Conservation (phyloP, 2,797 vertebrate species). For the Xiphophorus birchmanni region DNA sequence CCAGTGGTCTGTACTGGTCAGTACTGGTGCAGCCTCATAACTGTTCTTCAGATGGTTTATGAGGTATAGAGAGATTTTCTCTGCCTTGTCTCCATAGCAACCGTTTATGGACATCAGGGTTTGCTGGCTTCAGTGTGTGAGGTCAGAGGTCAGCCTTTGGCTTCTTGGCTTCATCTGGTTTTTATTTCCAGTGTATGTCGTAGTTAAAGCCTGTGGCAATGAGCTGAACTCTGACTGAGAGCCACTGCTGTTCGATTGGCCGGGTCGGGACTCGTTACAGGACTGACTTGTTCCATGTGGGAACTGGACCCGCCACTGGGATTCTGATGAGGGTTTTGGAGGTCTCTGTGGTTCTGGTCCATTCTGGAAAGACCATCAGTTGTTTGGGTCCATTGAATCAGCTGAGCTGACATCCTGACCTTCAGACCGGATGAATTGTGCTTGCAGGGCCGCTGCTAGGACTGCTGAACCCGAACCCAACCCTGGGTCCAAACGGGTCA, state of each 20-base stretch:
- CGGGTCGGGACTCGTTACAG: neutral
- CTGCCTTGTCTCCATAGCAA: neutral
- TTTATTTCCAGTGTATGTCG: neutral
- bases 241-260: neutral
- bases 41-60: too few relatives aligned
- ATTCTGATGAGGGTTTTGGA: neutral
- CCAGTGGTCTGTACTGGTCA: too few relatives aligned
- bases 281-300: neutral
- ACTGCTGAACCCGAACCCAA: slow-evolving; percentile 30
- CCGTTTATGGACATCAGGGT: neutral
- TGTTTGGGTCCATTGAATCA: neutral
- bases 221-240: neutral
- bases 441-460: slow-evolving; percentile 58
- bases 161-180: neutral
- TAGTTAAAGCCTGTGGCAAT: neutral
- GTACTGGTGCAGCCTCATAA: too few relatives aligned
- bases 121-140: neutral
- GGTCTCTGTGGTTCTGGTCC: neutral
- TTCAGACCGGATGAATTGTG: neutral
- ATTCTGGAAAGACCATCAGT: neutral
- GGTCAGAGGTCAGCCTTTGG: neutral
- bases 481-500: neutral
- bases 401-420: neutral
- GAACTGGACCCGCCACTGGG: neutral
- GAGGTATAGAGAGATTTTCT: neutral